phyloP scores from a whole-genome alignment of 2,113 vertebrate species.

The Myiagra hebetior region DNA sequence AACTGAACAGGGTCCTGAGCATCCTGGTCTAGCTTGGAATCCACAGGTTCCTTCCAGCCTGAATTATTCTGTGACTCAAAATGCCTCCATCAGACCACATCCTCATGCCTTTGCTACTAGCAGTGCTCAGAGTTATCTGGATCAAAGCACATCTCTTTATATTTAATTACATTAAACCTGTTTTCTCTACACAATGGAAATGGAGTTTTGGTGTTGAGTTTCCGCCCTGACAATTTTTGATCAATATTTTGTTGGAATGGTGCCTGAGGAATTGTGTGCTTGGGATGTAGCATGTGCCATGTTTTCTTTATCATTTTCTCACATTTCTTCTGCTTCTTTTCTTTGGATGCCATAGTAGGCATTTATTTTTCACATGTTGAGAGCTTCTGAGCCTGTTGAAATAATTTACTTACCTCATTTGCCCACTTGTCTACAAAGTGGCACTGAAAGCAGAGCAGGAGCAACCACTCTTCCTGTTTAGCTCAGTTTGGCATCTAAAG shows the following conservation, averaged over 20 bases:
- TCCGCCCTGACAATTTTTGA: not conserved
- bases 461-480: conserved; percentile 52
- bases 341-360: not conserved
- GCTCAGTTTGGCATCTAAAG: not conserved
- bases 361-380: not conserved
- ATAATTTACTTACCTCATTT: not conserved
- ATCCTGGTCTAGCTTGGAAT: not conserved
- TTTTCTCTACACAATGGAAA: not conserved
- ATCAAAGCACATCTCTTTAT: not conserved
- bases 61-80: not conserved
- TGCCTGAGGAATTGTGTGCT: not conserved
- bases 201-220: not conserved
- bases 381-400: not conserved
- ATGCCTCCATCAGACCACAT: not conserved
- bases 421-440: not conserved
- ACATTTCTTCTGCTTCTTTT: not conserved
- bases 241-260: not conserved
- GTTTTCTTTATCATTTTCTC: not conserved
- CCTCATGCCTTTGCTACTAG: not conserved
- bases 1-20: not conserved
- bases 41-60: not conserved
- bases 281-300: not conserved
- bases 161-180: not conserved
- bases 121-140: not conserved
- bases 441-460: not conserved